Base-by-base conservation (phyloP, 35 echinoderm and acorn worm species). In the Hemicentrotus pulcherrimus region DNA sequence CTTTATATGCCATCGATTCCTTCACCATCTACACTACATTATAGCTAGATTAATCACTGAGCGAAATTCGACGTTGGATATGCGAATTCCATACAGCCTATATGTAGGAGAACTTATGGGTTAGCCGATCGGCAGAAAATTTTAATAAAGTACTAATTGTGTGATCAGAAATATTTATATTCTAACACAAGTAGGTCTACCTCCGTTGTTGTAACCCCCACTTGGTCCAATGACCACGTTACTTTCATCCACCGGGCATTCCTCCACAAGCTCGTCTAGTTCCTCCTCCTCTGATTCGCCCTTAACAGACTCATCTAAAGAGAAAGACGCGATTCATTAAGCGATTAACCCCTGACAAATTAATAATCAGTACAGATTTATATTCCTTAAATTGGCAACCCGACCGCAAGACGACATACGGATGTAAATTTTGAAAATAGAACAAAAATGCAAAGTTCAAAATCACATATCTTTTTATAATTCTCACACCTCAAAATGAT, bases 151-250 rank as follows among this genome's bases (percentile, higher is more conserved):
- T 6, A 45, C 24, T 86, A 31, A 0, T n/a, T 86, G 28, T 13
- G 24, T 6, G 22, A 33, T 30, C n/a, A 86, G 86, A 30, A 22
- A 19, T 19, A 31, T 86, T 86, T 0, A 2, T 91, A 91, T 45
- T 91, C 46, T 0, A 35, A 47, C 5, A 50, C 5, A 31, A 93
- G n/a, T 31, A 2, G 22, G 0, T 24, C 9, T 93, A 93, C 91
- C 91, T 93, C 91, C 91, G 58, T 47, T 93, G 31, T 93, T 50
- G 31, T 93, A 93, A 13, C 91, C 91, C 30, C 91, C 91, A 16
- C 32, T 93, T 93, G 91, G 91, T 58, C 91, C 91, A 31, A 93
- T 93, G 18, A 93, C 91, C 16, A 93, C n/a, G 13, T 32, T 47
- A 47, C 47, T 47, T 13, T 31, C 48, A 93, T 93, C 91, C 11